phyloP scores from a whole-genome alignment of 2,888 invertebrate species.

The Pyrochroa serraticornis region DNA sequence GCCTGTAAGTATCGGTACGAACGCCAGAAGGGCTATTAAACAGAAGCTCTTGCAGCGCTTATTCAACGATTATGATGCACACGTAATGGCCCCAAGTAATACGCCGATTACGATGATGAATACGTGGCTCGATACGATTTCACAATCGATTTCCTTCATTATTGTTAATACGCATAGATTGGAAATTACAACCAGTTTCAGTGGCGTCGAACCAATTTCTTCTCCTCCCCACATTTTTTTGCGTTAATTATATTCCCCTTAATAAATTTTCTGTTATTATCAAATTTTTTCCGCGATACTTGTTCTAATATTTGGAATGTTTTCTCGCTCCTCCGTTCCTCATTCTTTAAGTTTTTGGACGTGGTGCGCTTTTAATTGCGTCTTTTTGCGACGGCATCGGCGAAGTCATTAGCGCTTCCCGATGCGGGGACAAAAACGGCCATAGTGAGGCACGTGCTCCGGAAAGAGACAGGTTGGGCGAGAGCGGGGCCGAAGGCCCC shows the following conservation, averaged over 20 bases:
- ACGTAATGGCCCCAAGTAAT: slow-evolving; percentile 21
- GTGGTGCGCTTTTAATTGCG: slow-evolving; percentile 29
- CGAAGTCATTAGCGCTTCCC: slow-evolving; percentile 6
- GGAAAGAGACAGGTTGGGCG: slow-evolving; percentile 42
- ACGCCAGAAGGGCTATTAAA: slow-evolving; percentile 26
- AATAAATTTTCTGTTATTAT: too few species aligned
- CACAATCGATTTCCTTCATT: slow-evolving; percentile 34
- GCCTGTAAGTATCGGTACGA: slow-evolving; percentile 8
- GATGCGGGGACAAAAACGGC: slow-evolving; percentile 8
- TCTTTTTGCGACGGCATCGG: slow-evolving; percentile 32
- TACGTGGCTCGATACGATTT: slow-evolving; percentile 20
- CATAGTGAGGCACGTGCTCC: slow-evolving; percentile 1
- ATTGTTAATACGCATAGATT: slow-evolving; percentile 17
- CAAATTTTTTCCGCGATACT: too few species aligned
- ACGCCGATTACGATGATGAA: slow-evolving; percentile 28
- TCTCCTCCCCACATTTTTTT: too few species aligned
- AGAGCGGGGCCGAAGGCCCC: slow-evolving; percentile 23
- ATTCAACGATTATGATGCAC: slow-evolving; percentile 22
- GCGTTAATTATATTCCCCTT: too few species aligned
- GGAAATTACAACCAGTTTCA: too few species aligned
- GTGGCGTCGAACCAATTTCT: too few species aligned
- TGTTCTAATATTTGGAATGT: too few species aligned
- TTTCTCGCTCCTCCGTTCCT: slow-evolving; percentile 2
- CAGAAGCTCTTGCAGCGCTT: slow-evolving; percentile 23
- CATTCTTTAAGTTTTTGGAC: slow-evolving; percentile 12